These are phyloP conservation scores for Lottia scabra DNA, from an alignment of 2,888 invertebrate species.

Conservation along the genomic window DNA sequence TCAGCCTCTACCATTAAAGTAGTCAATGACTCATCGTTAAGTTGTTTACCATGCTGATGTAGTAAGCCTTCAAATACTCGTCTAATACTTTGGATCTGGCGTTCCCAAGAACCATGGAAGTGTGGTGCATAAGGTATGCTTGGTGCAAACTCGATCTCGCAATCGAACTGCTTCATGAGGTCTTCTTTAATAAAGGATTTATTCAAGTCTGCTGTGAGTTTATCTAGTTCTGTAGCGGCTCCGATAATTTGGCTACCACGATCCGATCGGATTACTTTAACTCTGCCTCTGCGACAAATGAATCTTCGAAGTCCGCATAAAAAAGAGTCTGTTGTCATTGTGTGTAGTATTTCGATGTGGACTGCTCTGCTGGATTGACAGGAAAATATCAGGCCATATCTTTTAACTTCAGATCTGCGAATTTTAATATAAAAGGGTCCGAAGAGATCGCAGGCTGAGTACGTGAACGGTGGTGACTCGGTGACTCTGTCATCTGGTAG, in stretches of 20 bases:
- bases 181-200: slow-evolving; percentile 13
- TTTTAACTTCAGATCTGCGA: too few species aligned
- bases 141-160: too few species aligned
- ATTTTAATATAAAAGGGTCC: too few species aligned
- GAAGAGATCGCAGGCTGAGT: too few species aligned
- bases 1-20: slow-evolving; percentile 34
- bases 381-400: not conserved
- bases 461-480: too few species aligned
- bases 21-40: slow-evolving; percentile 26
- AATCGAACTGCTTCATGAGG: slow-evolving; percentile 20
- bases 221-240: slow-evolving; percentile 22
- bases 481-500: too few species aligned
- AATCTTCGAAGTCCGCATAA: too few species aligned
- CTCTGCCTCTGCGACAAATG: too few species aligned
- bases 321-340: not conserved
- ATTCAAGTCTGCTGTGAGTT: slow-evolving; percentile 18
- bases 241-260: slow-evolving; percentile 38
- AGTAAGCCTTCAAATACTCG: slow-evolving; percentile 31
- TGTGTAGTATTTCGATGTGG: slow-evolving; percentile 1
- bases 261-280: slow-evolving; percentile 28
- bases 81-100: slow-evolving; percentile 41
- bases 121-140: slow-evolving; percentile 43
- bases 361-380: not conserved
- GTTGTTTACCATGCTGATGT: slow-evolving; percentile 8
- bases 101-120: too few species aligned